Base-by-base conservation (phyloP, 2,113 vertebrate genomes). In the Loxodonta africana region DNA sequence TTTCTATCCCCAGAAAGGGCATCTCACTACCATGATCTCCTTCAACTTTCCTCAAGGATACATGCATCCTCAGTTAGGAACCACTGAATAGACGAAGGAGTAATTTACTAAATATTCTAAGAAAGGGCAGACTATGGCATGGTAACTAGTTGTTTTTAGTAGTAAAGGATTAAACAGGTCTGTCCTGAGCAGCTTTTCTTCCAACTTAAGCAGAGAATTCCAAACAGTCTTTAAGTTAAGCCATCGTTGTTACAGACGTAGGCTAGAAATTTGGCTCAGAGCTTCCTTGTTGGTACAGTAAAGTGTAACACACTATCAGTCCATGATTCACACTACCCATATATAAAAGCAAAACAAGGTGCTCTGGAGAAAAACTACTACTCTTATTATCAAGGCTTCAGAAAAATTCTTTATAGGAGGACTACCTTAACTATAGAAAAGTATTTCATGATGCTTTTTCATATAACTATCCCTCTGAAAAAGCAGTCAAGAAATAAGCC, bases 161-260 rank as follows among this genome's bases (percentile, higher is more conserved):
- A 90, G 30, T 33, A 71, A 88, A 84, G 63, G 25, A 88, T 63
- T 95, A 84, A 63, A 81, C 0, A 88, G 33, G 11, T 44, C 20
- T 88, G 8, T 90, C 18, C 46, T 86, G 33, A 86, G 37, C 46
- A 60, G 44, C 60, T 94, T 15, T 96, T 37, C 83, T 6, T 76
- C 14, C 76, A 95, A 85, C 23, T 7, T 83, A 90, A 93, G 46
- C 41, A 90, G 78, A 93, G 60, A 91, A 93, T 96, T 95, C 92
- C n/a, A 84, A 86, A 78, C 9, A 84, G 41, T 83, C n/a, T 83
- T 77, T 53, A 94, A 41, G 33, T 33, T 63, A 96, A 93, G 62
- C 48, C 33, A 73, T 30, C 53, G 37, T 21, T 51, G 62, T 81
- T 37, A 82, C 4, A 78, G 60, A 93, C n/a, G 57, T 8, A 41